Conservation (phyloP, 2,113 vertebrate species). For the Elgaria multicarinata region DNA sequence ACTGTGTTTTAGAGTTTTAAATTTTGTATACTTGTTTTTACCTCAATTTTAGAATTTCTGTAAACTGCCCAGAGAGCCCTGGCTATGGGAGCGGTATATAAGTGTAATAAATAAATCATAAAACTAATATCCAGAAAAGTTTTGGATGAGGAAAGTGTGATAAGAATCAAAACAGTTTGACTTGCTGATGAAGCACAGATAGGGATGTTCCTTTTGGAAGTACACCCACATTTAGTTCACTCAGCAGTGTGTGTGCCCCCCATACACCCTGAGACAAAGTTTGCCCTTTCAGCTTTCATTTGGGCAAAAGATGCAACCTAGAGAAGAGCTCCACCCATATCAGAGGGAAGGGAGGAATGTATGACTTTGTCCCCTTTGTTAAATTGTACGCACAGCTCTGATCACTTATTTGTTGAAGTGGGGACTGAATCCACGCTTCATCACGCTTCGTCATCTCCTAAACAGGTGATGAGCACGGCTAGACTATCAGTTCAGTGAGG, state of each 20-base stretch:
- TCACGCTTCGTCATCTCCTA: not conserved
- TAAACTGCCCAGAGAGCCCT: too few relatives aligned
- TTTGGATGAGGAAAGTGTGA: not conserved
- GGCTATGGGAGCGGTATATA: too few relatives aligned
- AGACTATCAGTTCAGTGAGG: not conserved
- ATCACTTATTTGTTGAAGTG: not conserved
- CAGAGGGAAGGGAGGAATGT: not conserved
- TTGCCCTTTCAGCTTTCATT: not conserved
- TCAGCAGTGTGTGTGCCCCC: too few relatives aligned
- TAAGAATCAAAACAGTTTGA: not conserved
- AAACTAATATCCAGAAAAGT: not conserved
- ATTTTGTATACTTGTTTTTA: too few relatives aligned
- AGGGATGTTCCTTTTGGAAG: not conserved
- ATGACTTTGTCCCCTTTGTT: not conserved
- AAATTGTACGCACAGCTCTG: not conserved
- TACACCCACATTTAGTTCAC: too few relatives aligned
- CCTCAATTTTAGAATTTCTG: too few relatives aligned
- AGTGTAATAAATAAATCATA: not conserved
- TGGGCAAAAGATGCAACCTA: not conserved
- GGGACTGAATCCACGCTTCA: not conserved
- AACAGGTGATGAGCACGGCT: not conserved
- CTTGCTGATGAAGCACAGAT: too few relatives aligned
- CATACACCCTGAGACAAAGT: not conserved
- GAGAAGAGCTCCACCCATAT: not conserved
- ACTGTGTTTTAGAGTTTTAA: too few relatives aligned